Conservation (phyloP, 2,797 vertebrate species). For the Semotilus atromaculatus region DNA sequence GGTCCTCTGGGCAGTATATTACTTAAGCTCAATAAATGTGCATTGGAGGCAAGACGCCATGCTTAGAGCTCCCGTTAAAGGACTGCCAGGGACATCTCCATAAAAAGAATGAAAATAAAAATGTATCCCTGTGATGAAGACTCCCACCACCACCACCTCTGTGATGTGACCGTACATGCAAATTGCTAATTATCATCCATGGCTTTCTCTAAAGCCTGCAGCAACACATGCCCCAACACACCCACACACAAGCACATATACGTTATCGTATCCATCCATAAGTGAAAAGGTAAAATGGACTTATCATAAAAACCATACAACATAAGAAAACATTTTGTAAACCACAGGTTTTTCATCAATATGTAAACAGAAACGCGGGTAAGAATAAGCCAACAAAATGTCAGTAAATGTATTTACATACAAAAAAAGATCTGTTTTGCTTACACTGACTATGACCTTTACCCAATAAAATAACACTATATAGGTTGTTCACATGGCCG, state of each 20-base stretch:
- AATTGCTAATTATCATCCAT: conserved; percentile 61
- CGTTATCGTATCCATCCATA: neutral
- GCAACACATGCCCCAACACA: conserved; percentile 44
- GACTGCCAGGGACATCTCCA: conserved; percentile 48
- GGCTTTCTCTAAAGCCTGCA: conserved; percentile 37
- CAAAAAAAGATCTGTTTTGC: neutral
- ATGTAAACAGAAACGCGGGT: neutral
- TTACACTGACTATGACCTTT: neutral
- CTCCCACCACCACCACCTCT: conserved; percentile 36
- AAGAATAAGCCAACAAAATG: neutral
- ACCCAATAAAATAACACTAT: neutral
- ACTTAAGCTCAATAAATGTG: conserved; percentile 60
- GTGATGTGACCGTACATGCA: conserved; percentile 64
- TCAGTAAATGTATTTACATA: neutral
- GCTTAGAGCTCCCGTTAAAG: conserved; percentile 45
- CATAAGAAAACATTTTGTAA: neutral
- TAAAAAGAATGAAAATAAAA: conserved; percentile 60
- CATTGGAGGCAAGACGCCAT: conserved; percentile 44
- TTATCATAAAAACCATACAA: neutral
- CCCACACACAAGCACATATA: conserved; percentile 35
- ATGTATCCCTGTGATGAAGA: conserved; percentile 49
- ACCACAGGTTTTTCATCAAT: neutral
- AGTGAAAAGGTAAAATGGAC: neutral
- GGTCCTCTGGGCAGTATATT: conserved; percentile 60
- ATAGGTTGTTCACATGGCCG: neutral